These are phyloP conservation scores for Ptycholaimellus sp. DNA, from an alignment of 2,888 invertebrate species.

Conservation along the genomic window DNA sequence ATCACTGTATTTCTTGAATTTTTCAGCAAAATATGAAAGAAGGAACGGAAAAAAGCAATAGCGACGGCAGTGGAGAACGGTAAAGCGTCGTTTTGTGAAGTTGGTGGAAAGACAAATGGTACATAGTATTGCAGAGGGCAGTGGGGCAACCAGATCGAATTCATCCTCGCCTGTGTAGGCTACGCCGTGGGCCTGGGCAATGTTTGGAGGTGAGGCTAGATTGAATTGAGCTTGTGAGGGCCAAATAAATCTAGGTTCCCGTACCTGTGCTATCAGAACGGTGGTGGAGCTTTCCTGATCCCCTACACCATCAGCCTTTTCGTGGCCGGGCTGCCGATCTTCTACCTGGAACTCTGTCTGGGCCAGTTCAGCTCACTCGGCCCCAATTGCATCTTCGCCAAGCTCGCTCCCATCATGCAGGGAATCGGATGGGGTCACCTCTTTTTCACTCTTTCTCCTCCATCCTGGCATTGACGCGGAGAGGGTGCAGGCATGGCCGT, in stretches of 20 bases:
- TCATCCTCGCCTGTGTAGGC: slow-evolving; percentile 5
- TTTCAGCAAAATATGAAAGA: too few species aligned
- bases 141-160: slow-evolving; percentile 7
- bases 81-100: too few species aligned
- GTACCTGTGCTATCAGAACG: slow-evolving; percentile 5
- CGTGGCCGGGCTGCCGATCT: slow-evolving; percentile 25
- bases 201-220: slow-evolving; percentile 6
- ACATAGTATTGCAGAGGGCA: too few species aligned
- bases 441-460: too few species aligned
- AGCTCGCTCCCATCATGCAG: slow-evolving; percentile 13
- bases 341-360: slow-evolving; percentile 25
- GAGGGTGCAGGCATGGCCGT: slow-evolving; percentile 76
- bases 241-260: neutral
- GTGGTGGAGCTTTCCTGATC: slow-evolving; percentile 23
- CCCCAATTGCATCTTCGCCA: slow-evolving; percentile 10
- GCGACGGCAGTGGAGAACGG: too few species aligned
- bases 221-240: neutral
- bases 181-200: slow-evolving; percentile 6
- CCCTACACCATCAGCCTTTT: slow-evolving; percentile 26
- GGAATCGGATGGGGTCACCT: slow-evolving; percentile 8
- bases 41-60: too few species aligned
- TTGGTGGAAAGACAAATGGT: too few species aligned
- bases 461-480: slow-evolving; percentile 65
- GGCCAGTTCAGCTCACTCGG: slow-evolving; percentile 19
- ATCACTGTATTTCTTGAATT: too few species aligned